Conservation (phyloP, 2,113 vertebrate species). For the Heptranchias perlo region DNA sequence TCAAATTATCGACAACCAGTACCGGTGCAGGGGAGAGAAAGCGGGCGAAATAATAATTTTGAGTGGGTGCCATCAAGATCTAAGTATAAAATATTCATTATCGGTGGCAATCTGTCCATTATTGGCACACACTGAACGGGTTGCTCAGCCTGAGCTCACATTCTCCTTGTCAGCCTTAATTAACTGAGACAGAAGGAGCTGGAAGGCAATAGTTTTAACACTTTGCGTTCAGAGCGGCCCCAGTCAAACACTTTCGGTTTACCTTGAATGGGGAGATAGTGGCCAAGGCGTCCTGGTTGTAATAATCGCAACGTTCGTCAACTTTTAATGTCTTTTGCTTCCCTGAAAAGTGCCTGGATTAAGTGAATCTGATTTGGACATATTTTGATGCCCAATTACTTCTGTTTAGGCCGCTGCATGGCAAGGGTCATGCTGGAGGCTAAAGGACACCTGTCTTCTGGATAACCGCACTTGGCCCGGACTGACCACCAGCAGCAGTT, state of each 20-base stretch:
- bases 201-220: not conserved
- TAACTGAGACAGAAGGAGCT: not conserved
- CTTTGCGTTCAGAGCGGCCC: not conserved
- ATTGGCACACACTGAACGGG: not conserved
- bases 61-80: not conserved
- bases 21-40: not conserved
- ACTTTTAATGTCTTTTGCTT: no score
- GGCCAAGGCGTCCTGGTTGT: not conserved
- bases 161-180: not conserved
- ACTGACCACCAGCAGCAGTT: not conserved
- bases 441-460: not conserved
- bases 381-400: not conserved
- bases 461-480: constrained; percentile 21
- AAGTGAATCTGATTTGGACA: not conserved
- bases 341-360: not conserved
- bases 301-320: not conserved
- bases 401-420: not conserved
- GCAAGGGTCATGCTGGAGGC: not conserved
- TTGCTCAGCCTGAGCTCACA: not conserved
- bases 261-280: not conserved
- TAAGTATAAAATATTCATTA: not conserved
- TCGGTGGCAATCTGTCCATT: not conserved
- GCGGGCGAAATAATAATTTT: not conserved
- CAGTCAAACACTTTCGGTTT: not conserved
- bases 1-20: not conserved